Base-by-base conservation (phyloP, 2,888 invertebrate species). In the Amaurobius ferox region DNA sequence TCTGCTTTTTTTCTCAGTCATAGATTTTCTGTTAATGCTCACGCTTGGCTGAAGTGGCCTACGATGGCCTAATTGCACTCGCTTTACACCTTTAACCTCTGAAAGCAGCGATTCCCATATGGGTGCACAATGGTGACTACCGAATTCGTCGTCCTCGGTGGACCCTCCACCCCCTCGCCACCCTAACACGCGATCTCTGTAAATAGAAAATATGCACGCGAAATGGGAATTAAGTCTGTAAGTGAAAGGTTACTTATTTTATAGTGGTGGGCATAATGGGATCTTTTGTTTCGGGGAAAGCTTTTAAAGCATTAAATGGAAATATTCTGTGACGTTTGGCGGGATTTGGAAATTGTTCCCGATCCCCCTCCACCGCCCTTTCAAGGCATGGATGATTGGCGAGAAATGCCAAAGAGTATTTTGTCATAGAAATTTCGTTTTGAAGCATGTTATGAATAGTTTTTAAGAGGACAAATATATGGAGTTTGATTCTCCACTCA, bases 131-230 rank as follows among this genome's bases (percentile, higher is more conserved):
- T 29, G n/a, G 55, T 13, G 16, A 28, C 70, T 16, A 39, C 40
- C 19, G 70, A 29, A 70, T 44, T 23, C 16, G 13, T 3, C 35
- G 26, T 32, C n/a, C n/a, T n/a, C n/a, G n/a, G n/a, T n/a, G n/a
- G n/a, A n/a, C n/a, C 66, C 32, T 16, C n/a, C 32, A 13, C 16
- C 32, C 35, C 67, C 35, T 30, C n/a, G 44, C 16, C 44, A 5
- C n/a, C 28, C 16, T 26, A 29, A 44, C 70, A 70, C 70, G 70
- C 70, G 26, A 70, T 2, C n/a, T 9, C n/a, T 16, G 16, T 19
- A 70, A 70, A 70, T 44, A 70, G 44, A 70, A 70, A 70, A 44
- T n/a, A 3, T 7, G 29, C 70, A 70, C 70, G 70, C 70, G 29
- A 70, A 28, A 29, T n/a, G 28, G 23, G 26, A 26, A 70, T 70